Base-by-base conservation (phyloP, 2,113 vertebrate genomes). In the Diphyllodes magnificus region DNA sequence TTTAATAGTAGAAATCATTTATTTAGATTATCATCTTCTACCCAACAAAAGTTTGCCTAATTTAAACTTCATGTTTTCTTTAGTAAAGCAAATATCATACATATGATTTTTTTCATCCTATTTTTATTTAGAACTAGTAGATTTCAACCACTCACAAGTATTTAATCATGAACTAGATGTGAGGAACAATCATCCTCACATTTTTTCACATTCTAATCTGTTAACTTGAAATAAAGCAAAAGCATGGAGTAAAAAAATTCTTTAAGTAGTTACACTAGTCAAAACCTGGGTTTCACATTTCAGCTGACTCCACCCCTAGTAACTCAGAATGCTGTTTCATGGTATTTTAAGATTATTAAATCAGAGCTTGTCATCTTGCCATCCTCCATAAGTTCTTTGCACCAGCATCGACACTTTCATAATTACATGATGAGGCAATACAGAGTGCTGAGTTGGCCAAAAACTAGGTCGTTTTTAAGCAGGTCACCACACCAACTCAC, bases 251-350 rank as follows among this genome's bases (percentile, higher is more conserved):
- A 3, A 13, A 40, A 40, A 54, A 54, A 31, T 20, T 44, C 30
- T 75, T 39, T 7, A 51, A 91, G 33, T 10, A 89, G 30, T 54
- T 66, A 59, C 8, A 82, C 33, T 35, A 91, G 65, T 21, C 5
- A 54, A 82, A 86, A 94, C 15, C 53, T 11, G 27, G 10, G 49
- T 89, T 90, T 91, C 84, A 40, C 31, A 71, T 89, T 84, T 87
- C 84, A 63, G 35, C 35, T 56, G 35, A 68, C 90, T 91, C 92
- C 56, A 87, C 53, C 82, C 61, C 53, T 31, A 89, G 24, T 57
- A 93, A 90, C 44, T 85, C 53, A 68, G 22, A 95, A 85, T 31
- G 72, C 56, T 79, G 44, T 49, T 91, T 87, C 90, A 71, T 15
- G 24, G 10, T 75, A 40, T 69, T 93, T 87, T 54, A 78, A 66